Conservation (phyloP, 1,140 invertebrate genomes). For the Aphidius ervi region DNA sequence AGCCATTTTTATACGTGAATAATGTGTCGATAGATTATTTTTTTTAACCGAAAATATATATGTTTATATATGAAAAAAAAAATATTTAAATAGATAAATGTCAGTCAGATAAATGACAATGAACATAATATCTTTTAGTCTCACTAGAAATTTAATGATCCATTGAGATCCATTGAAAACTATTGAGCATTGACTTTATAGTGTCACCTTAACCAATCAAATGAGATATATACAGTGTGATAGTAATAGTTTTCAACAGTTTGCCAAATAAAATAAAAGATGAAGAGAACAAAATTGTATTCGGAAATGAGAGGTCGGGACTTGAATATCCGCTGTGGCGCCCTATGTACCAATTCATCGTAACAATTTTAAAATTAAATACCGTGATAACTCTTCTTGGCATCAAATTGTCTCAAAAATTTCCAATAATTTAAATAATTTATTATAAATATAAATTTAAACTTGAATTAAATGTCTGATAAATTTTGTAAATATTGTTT, state of each 20-base stretch:
- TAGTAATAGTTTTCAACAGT: slow-evolving; percentile 4
- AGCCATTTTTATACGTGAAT: too few relatives aligned
- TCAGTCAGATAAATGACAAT: background rate
- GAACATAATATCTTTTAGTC: background rate
- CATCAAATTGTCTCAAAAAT: too few relatives aligned
- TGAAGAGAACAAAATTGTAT: slow-evolving; percentile 17
- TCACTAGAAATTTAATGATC: slow-evolving; percentile 9
- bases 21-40: too few relatives aligned
- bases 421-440: too few relatives aligned
- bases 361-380: too few relatives aligned
- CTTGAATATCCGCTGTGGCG: slow-evolving; percentile 22
- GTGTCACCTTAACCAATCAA: slow-evolving; percentile 5
- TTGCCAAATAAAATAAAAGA: background rate
- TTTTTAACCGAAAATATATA: too few relatives aligned
- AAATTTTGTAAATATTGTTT: too few relatives aligned
- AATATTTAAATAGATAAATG: slow-evolving; percentile 1
- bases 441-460: too few relatives aligned
- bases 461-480: too few relatives aligned
- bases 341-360: background rate
- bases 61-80: background rate
- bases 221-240: slow-evolving; percentile 6
- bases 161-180: background rate
- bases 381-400: too few relatives aligned
- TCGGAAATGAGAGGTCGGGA: slow-evolving; percentile 26
- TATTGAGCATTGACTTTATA: slow-evolving; percentile 6